Conservation (phyloP, 2,113 vertebrate species). For the Himantopus leucocephalus region DNA sequence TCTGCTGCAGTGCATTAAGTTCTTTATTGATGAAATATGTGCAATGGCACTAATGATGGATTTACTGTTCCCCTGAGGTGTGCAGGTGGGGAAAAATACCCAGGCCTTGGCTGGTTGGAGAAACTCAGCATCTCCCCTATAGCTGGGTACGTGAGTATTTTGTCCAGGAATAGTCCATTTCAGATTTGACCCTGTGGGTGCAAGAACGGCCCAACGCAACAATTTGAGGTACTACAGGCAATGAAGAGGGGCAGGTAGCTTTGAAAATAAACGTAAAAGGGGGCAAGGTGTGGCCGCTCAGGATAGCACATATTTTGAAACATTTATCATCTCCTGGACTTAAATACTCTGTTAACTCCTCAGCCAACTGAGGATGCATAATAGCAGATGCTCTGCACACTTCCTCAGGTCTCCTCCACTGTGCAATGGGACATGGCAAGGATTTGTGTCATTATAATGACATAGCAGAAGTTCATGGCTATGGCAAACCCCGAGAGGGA, state of each 20-base stretch:
- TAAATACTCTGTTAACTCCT: not conserved
- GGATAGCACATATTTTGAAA: not conserved
- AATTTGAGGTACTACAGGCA: not conserved
- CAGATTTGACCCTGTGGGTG: not conserved
- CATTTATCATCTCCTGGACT: not conserved
- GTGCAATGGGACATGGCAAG: not conserved
- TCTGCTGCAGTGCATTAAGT: not conserved
- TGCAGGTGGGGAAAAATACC: not conserved
- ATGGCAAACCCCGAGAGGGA: not conserved
- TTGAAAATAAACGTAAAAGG: not conserved
- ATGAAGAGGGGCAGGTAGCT: not conserved
- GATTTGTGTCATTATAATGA: not conserved
- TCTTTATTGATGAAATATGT: slow-evolving; percentile 20
- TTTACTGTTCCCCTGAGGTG: slow-evolving; percentile 14
- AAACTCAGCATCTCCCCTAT: not conserved
- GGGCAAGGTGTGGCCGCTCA: not conserved
- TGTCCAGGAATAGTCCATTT: not conserved
- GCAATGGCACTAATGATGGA: not conserved
- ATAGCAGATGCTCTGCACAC: not conserved
- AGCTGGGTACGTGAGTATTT: not conserved
- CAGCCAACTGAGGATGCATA: not conserved
- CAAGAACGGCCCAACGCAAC: not conserved
- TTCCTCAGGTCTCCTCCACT: not conserved
- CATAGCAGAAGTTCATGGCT: not conserved
- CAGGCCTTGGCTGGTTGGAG: not conserved